Percentiles rank a stretch among this genome's conserved stretches.
phyloP scores from a whole-genome alignment of 2,113 vertebrate species.

The Cinclus cinclus region DNA sequence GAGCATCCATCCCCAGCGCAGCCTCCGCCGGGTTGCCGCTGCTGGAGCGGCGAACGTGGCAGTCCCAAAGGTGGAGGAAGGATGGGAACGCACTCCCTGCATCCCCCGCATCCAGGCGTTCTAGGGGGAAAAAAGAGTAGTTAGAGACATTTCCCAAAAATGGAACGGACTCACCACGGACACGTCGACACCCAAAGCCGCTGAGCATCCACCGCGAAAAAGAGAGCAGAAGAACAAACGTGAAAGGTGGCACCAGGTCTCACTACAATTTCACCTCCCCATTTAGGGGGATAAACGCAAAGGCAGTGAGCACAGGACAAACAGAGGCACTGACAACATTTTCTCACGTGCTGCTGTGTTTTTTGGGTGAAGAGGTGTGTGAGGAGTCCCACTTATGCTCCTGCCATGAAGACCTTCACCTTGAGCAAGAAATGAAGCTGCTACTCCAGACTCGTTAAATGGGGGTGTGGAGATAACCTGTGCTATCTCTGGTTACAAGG shows the following conservation, averaged over 20 bases:
- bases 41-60: background rate
- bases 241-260: fast-evolving
- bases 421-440: background rate
- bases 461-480: fast-evolving
- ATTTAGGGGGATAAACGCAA: background rate
- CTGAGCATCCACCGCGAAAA: fast-evolving
- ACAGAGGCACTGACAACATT: background rate
- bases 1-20: background rate
- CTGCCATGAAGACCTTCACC: background rate
- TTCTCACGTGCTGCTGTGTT: background rate
- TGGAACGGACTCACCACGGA: background rate
- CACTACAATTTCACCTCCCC: background rate
- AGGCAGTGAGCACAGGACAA: background rate
- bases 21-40: background rate
- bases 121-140: fast-evolving
- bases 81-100: background rate
- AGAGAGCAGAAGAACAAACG: background rate
- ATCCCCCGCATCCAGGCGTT: background rate
- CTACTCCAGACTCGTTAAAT: background rate
- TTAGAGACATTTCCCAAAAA: background rate
- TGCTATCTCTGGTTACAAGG: background rate
- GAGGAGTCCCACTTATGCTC: background rate
- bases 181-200: fast-evolving
- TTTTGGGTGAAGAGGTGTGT: background rate
- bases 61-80: background rate